Evolutionary conservation across 2,797 vertebrate genomes (phyloP), one percentile per base, ranked within the genome.

Genomic region (Xyrichtys novacula): DNA sequence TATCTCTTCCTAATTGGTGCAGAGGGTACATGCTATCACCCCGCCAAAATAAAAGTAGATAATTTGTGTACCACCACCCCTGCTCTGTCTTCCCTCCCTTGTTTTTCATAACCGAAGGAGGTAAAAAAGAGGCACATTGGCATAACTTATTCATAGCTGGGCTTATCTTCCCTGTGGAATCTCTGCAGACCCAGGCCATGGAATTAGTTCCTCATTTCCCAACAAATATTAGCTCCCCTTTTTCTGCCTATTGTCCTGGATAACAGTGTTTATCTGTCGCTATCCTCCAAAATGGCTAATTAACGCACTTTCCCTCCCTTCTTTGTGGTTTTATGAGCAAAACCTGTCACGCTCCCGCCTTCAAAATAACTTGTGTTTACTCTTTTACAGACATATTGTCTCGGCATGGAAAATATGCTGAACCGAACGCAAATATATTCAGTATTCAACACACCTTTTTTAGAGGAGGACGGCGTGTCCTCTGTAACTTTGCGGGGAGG

Each of bases 1-100:
- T 94, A 94, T 92, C 91, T 84, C 71, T 23, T 85, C 67, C 84
- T 93, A 90, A 93, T 94, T 93, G 89, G 88, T 74, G 84, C 89
- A 84, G 80, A 84, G 86, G 83, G 88, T 88, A 85, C 74, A 85
- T 71, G 83, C 71, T 88, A 88, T 86, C 87, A 87, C 82, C 69
- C 46, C 86, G 74, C 47, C 43, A 52, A 61, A 36, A 67, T 71
- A 71, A 44, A 65, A 31, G 26, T 6, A 54, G 70, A 85, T 87
- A 74, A 89, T 84, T 82, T 85, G 77, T 83, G 80, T 78, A 81
- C 54, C 71, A 65, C 81, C 85, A 79, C 76, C 74, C 77, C 69
- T 86, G 83, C 82, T 87, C 88, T 89, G 80, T 75, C 74, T 71
- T 60, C 85, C 83, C 81, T 78, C 63, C 79, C 58, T 65, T 79